Evolutionary conservation across 2,797 vertebrate species (phyloP), one percentile per base, ranked within the genome.

Genomic region (Darevskia nairensis): DNA sequence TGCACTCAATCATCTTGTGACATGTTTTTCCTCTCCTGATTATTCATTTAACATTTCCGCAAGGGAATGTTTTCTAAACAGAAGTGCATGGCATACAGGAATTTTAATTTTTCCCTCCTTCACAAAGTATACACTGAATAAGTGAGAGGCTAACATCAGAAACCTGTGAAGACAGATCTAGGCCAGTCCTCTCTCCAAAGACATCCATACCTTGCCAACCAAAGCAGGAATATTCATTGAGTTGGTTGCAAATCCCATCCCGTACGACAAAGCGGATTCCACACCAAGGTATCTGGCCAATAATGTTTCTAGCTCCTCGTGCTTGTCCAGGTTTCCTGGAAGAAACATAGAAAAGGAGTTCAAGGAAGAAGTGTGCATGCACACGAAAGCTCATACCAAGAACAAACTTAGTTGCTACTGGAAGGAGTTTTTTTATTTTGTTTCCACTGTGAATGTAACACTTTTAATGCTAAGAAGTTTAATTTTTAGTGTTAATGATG

Each of bases 191-290:
- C 5, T 50, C n/a, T 72, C 59, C 79, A 46, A 89, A 93, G 35
- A 86, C 95, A 50, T 76, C 23, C 27, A 86, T 96, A 99, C 98
- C 98, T 99, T 99, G 93, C 98, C 98, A 83, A 98, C 97, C 78
- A 99, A 97, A 87, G 98, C 98, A 90, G 98, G 99, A 97, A 99
- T 99, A 96, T 99, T 99, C 98, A 99, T 99, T 85, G 99, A 99
- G 93, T 99, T 99, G 82, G 99, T 99, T 59, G 99, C 98, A 89
- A 99, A 99, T 75, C 99, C 99, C 99, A 99, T 99, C 80, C 99
- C 99, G 85, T 99, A 99, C 1, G 96, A 88, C 99, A 99, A 98
- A 77, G 98, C 97, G 77, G 98, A 98, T 95, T 99, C 99, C 64
- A 99, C 98, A 27, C 99, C 98, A 86, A 99, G 96, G 93, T 99